Evolutionary conservation across 2,797 vertebrate genomes (phyloP).

Genomic region (Sebastes umbrosus): DNA sequence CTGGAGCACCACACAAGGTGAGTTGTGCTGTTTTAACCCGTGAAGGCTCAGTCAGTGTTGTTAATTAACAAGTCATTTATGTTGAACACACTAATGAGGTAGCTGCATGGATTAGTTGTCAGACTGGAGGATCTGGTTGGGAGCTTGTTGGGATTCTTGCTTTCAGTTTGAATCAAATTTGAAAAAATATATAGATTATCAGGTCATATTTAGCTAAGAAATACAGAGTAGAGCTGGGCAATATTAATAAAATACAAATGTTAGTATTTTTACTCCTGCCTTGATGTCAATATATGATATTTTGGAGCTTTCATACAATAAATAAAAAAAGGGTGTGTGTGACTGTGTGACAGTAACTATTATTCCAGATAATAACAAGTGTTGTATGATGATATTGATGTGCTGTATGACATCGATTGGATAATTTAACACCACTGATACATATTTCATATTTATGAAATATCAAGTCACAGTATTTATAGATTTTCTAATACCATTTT

Average conservation of each 20-base stretch:
- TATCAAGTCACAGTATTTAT: not conserved
- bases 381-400: not conserved
- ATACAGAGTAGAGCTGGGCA: not conserved
- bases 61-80: not conserved
- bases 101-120: not conserved
- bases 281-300: not conserved
- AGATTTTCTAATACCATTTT: too few species aligned
- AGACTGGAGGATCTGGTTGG: not conserved
- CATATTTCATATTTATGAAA: not conserved
- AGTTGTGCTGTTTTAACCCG: slow-evolving; percentile 50
- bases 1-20: slow-evolving; percentile 99
- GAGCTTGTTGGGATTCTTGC: not conserved
- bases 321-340: not conserved
- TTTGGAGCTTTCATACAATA: not conserved
- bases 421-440: not conserved
- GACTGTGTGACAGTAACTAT: not conserved
- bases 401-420: not conserved
- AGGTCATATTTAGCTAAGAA: not conserved
- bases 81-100: not conserved
- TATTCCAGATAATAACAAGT: not conserved
- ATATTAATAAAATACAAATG: not conserved
- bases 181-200: not conserved
- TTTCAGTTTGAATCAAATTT: not conserved
- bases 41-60: not conserved
- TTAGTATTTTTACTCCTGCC: not conserved